Percentiles rank a stretch among this genome's conserved stretches.
Evolutionary conservation across 2,113 vertebrate genomes (phyloP).

Genomic region (Cavia porcellus): DNA sequence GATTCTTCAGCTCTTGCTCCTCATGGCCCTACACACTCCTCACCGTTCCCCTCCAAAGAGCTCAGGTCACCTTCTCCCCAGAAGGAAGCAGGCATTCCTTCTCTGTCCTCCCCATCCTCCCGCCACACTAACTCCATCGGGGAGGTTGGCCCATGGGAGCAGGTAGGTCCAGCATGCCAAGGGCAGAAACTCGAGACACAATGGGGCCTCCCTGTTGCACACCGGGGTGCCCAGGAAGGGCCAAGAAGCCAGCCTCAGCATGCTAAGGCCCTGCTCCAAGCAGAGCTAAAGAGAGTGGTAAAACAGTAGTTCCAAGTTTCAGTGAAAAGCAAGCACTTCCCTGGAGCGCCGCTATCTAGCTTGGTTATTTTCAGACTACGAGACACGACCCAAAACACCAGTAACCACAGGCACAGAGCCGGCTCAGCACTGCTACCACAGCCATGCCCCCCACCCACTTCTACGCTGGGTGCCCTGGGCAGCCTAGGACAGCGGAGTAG

Average conservation of each 20-base stretch:
- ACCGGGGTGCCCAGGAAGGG: not conserved
- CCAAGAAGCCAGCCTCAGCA: not conserved
- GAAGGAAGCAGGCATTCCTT: too few relatives aligned
- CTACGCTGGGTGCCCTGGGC: too few relatives aligned
- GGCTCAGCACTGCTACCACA: too few relatives aligned
- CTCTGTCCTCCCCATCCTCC: too few relatives aligned
- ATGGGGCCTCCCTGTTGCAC: not conserved
- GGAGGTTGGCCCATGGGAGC: too few relatives aligned
- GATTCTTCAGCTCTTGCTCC: too few relatives aligned
- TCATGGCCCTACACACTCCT: too few relatives aligned
- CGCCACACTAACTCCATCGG: too few relatives aligned
- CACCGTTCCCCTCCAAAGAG: too few relatives aligned
- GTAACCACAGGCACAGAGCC: not conserved
- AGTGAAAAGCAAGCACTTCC: not conserved
- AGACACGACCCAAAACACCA: not conserved
- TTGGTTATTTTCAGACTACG: not conserved
- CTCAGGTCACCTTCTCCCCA: too few relatives aligned
- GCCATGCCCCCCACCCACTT: too few relatives aligned
- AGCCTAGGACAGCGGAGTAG: not conserved
- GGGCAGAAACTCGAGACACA: not conserved
- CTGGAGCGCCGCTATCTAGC: not conserved
- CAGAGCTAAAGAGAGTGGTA: not conserved
- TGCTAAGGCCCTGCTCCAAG: not conserved
- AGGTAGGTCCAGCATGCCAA: not conserved
- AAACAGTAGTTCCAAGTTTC: too few relatives aligned